phyloP scores from a whole-genome alignment of 2,888 invertebrate genomes.

The Spicauda simplicius region DNA sequence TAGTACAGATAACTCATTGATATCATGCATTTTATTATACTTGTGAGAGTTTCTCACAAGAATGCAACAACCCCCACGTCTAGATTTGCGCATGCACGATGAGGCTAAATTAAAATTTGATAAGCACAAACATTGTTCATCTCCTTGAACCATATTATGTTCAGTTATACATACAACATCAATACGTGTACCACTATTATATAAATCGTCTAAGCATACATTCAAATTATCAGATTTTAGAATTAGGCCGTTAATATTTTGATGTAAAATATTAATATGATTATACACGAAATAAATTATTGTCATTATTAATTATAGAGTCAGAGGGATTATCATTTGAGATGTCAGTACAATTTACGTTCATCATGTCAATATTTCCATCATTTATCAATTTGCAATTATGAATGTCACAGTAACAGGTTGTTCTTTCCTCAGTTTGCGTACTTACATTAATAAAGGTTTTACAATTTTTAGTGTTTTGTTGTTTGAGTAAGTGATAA shows the following conservation, averaged over 20 bases:
- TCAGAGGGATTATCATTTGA: no score
- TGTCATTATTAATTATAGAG: no score
- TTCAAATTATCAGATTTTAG: conserved; percentile 3
- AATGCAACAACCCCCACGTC: conserved; percentile 16
- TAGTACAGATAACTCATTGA: not conserved
- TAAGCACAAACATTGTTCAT: not conserved
- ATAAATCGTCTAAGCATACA: conserved; percentile 6
- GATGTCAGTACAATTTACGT: no score
- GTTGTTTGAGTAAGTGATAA: no score
- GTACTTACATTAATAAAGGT: no score
- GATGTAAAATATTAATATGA: conserved; percentile 3
- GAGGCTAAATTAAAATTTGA: not conserved
- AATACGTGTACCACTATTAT: conserved; percentile 2
- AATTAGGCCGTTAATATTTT: conserved; percentile 15
- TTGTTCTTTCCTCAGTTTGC: no score
- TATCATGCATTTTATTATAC: not conserved
- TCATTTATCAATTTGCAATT: no score
- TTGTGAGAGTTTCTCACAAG: conserved; percentile 1
- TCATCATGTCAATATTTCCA: no score
- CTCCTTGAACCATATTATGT: conserved; percentile 1
- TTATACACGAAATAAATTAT: conserved; percentile 19
- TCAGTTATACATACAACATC: conserved; percentile 9
- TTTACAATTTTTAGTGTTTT: no score
- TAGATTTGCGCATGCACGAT: not conserved
- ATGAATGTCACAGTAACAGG: no score